These are phyloP conservation scores for Papilio protenor DNA, from an alignment of 2,888 invertebrate species.

Conservation along the genomic window DNA sequence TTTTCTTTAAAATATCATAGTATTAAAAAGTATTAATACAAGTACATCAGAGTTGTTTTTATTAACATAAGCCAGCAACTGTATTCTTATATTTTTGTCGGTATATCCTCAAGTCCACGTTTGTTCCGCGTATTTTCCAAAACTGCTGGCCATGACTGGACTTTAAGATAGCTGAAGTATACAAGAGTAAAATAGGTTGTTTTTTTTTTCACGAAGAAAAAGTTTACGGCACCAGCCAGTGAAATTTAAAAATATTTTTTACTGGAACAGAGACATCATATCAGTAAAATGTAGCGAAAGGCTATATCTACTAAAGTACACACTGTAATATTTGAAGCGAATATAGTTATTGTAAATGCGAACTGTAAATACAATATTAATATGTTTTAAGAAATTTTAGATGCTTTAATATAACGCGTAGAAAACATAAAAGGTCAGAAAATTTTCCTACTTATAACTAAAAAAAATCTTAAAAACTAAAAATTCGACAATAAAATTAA, in stretches of 20 bases:
- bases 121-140: neutral
- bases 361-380: constrained; percentile 29
- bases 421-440: neutral
- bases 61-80: neutral
- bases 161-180: neutral
- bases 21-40: neutral
- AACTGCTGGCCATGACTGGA: neutral
- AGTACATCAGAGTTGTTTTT: neutral
- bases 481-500: constrained; percentile 33
- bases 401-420: neutral
- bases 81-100: neutral
- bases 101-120: too few relatives aligned
- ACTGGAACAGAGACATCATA: constrained; percentile 35
- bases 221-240: neutral
- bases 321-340: constrained; percentile 22
- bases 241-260: neutral
- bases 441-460: constrained; percentile 42
- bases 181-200: neutral
- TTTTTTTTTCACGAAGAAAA: neutral
- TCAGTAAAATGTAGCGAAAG: constrained; percentile 29
- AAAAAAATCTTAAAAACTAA: constrained; percentile 20
- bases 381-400: constrained; percentile 10
- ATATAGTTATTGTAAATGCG: constrained; percentile 38
- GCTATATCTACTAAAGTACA: constrained; percentile 3
- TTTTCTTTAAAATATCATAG: neutral